These are phyloP conservation scores for Epirrhoe alternata DNA, from an alignment of 2,888 invertebrate species.

Conservation along the genomic window DNA sequence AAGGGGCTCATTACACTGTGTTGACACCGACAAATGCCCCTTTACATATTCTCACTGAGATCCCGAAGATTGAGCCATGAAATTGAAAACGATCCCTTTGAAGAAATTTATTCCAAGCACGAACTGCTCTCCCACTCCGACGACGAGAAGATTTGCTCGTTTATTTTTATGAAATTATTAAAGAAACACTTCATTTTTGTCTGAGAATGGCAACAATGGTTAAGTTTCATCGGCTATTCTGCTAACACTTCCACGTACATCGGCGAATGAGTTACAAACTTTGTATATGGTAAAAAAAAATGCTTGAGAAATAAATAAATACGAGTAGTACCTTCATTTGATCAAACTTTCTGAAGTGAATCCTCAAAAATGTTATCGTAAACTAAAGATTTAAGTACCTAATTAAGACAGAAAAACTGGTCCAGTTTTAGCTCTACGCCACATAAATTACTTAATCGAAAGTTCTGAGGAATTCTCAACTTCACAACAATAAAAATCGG, in stretches of 20 bases:
- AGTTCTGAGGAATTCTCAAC: constrained; percentile 52
- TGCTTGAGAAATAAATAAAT: not conserved
- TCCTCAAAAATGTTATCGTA: not conserved
- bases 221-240: constrained; percentile 33
- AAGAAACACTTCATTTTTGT: constrained; percentile 74
- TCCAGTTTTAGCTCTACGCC: constrained; percentile 1
- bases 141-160: constrained; percentile 82
- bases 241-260: not conserved
- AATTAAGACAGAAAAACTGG: not conserved
- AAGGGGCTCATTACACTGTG: constrained; percentile 81
- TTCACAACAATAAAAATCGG: constrained; percentile 63
- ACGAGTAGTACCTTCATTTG: too few species aligned
- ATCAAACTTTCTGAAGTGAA: not conserved
- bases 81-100: constrained; percentile 85
- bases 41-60: constrained; percentile 83
- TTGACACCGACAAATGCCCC: constrained; percentile 84
- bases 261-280: not conserved
- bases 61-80: constrained; percentile 85
- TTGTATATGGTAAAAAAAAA: not conserved
- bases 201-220: constrained; percentile 53
- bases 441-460: constrained; percentile 49
- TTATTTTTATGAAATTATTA: constrained; percentile 84
- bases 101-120: constrained; percentile 84
- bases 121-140: constrained; percentile 79
- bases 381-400: not conserved